phyloP scores from a whole-genome alignment of 1,140 invertebrate genomes.

The Meteorus sp. region DNA sequence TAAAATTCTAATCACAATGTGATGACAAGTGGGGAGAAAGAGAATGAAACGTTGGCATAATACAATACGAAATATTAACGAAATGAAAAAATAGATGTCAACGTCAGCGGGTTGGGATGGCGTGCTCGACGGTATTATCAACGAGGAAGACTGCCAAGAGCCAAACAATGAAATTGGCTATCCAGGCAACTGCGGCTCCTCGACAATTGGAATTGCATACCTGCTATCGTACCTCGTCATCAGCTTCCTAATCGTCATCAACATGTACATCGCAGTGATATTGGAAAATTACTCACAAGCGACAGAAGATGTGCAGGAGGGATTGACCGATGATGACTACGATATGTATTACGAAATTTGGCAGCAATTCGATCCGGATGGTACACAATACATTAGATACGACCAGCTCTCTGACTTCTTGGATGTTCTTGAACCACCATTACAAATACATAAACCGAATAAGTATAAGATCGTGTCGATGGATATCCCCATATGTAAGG shows the following conservation, averaged over 20 bases:
- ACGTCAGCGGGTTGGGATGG: conserved; percentile 97
- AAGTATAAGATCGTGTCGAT: conserved; percentile 98
- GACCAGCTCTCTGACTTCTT: conserved; percentile 92
- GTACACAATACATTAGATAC: conserved; percentile 95
- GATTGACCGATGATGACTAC: conserved; percentile 97
- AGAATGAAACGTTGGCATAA: not conserved
- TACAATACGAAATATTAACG: not conserved
- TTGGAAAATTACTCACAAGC: conserved; percentile 96
- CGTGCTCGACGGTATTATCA: conserved; percentile 93
- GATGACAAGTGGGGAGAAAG: too few species aligned
- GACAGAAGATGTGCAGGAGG: conserved; percentile 97
- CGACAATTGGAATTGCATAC: conserved; percentile 91
- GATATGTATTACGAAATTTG: conserved; percentile 99
- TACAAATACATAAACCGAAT: conserved; percentile 97
- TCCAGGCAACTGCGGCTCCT: conserved; percentile 89
- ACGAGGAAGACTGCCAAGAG: conserved; percentile 88
- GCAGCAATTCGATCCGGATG: conserved; percentile 97
- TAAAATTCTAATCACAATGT: too few species aligned
- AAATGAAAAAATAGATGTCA: conserved; percentile 76
- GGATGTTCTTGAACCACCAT: conserved; percentile 88
- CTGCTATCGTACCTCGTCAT: conserved; percentile 95
- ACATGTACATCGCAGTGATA: conserved; percentile 99
- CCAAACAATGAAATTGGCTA: conserved; percentile 84
- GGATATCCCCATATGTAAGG: conserved; percentile 98
- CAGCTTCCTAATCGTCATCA: conserved; percentile 97